phyloP scores from a whole-genome alignment of 2,797 vertebrate genomes.

The Sebastes trivittatus region DNA sequence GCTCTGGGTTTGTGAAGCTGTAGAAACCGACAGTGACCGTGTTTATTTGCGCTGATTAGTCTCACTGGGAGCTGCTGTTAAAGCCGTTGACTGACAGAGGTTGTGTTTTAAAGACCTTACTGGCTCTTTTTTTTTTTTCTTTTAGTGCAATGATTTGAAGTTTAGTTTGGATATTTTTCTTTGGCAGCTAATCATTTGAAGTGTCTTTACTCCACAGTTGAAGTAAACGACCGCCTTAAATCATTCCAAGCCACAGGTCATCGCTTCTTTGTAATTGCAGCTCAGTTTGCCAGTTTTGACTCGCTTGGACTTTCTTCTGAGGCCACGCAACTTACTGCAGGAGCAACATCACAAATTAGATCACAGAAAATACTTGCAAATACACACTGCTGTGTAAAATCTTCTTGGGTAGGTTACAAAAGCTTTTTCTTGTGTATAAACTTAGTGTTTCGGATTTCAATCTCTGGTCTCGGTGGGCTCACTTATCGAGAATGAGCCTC shows the following conservation, averaged over 20 bases:
- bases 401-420: neutral
- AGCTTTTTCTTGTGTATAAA: neutral
- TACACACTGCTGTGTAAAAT: constrained; percentile 16
- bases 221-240: constrained; percentile 57
- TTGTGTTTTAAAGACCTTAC: constrained; percentile 34
- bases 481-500: neutral
- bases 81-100: constrained; percentile 13
- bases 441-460: neutral
- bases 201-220: constrained; percentile 53
- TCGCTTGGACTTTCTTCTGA: constrained; percentile 36
- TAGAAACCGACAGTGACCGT: constrained; percentile 7
- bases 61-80: constrained; percentile 31
- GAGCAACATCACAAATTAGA: constrained; percentile 17
- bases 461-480: neutral
- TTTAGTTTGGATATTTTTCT: constrained; percentile 50
- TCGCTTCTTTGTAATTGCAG: constrained; percentile 28
- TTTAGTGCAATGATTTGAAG: constrained; percentile 62
- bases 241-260: constrained; percentile 70
- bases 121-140: constrained; percentile 8
- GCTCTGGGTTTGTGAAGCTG: constrained; percentile 2
- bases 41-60: constrained; percentile 30
- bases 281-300: constrained; percentile 25
- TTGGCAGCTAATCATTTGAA: constrained; percentile 75
- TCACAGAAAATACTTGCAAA: constrained; percentile 5
- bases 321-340: neutral